Evolutionary conservation across 2,888 invertebrate species (phyloP), one percentile per base, ranked within the genome.

Genomic region (Erannis defoliaria): DNA sequence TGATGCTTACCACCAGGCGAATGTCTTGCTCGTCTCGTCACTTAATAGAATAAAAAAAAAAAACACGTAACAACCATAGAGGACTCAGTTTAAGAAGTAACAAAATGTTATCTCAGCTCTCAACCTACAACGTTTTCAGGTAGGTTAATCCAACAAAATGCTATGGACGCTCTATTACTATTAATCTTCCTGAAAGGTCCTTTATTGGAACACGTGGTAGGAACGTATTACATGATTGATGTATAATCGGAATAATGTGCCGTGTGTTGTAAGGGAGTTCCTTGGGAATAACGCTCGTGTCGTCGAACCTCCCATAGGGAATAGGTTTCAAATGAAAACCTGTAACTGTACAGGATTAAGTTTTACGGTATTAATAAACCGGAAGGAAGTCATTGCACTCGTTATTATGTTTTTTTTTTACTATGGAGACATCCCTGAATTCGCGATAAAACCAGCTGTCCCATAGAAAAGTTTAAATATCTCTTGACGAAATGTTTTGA

Each of bases 101-200:
- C 8, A 26, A 37, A 42, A 42, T 31, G 10, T 8, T 14, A 19
- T 29, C 19, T 3, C 14, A 16, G 9, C 54, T 43, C 43, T 31
- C 16, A 1, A 8, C 14, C 43, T 35, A 33, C 35, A 26, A 35
- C 23, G 46, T 48, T 48, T 55, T 38, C 50, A 43, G 50, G 57
- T 50, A 71, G 74, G 75, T 71, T 74, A 72, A 71, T 65, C 66
- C 71, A 63, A 63, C 71, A 72, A 76, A 77, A 70, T 57, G 66
- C 61, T 68, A 67, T 70, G 55, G 68, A 64, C 66, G 50, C 54
- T 54, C 26, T 31, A 57, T 55, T 55, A 64, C 71, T 69, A 75
- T 81, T 73, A 81, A 81, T 81, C 76, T 77, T 75, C 40, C 58
- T 66, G 68, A 77, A 73, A 73, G 73, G 75, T 71, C 68, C 57